phyloP scores from a whole-genome alignment of 2,797 vertebrate species.

The Furcifer pardalis region DNA sequence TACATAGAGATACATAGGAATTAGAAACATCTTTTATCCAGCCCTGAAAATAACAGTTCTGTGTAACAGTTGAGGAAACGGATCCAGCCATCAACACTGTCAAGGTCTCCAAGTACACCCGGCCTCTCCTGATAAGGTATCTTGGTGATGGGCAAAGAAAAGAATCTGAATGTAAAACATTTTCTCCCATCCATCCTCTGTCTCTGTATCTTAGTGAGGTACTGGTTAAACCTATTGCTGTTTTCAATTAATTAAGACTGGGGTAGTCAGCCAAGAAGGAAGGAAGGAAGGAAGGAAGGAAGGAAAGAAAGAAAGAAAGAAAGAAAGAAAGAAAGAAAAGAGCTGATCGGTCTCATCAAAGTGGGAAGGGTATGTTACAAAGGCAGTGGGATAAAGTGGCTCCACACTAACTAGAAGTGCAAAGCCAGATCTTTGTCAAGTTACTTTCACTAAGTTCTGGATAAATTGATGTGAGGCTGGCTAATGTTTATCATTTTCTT shows the following conservation, averaged over 20 bases:
- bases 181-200: neutral
- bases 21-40: neutral
- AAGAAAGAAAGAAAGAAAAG: constrained; percentile 34
- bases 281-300: constrained; percentile 45
- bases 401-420: neutral
- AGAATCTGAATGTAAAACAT: neutral
- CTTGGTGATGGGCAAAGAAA: constrained; percentile 17
- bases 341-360: constrained; percentile 16
- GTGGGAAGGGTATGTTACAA: neutral
- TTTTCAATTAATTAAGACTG: constrained; percentile 13
- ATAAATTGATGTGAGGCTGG: neutral
- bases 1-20: neutral
- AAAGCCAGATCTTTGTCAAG: neutral
- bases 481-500: neutral
- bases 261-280: constrained; percentile 31
- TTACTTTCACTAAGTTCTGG: too few relatives aligned
- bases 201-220: neutral
- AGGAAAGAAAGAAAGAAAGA: constrained; percentile 41
- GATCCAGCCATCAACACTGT: constrained; percentile 16
- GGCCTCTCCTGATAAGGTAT: constrained; percentile 40
- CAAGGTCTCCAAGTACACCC: constrained; percentile 46
- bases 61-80: constrained; percentile 30
- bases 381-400: neutral
- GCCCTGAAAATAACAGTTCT: neutral
- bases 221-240: constrained; percentile 21